Evolutionary conservation across 2,888 invertebrate species (phyloP).

Genomic region (Papilio elwesi): DNA sequence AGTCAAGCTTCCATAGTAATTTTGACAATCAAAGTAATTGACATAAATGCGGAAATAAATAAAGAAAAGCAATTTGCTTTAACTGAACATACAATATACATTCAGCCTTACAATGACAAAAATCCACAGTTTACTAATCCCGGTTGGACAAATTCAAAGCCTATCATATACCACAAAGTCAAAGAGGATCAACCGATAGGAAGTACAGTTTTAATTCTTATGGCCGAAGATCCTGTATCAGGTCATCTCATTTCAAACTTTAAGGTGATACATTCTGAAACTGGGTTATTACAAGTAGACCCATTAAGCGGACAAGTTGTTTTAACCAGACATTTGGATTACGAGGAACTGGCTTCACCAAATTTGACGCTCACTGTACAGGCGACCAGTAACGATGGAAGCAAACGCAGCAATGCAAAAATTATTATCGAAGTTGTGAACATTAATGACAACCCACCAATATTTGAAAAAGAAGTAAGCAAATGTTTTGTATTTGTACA

Average conservation of each 20-base stretch:
- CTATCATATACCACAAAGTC: conserved; percentile 86
- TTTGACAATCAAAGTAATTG: conserved; percentile 88
- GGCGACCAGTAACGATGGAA: conserved; percentile 80
- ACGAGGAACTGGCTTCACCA: conserved; percentile 87
- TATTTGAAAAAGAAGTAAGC: conserved; percentile 86
- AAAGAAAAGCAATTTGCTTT: conserved; percentile 86
- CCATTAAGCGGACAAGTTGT: conserved; percentile 90
- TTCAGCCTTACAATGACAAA: conserved; percentile 90
- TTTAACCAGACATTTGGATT: conserved; percentile 89
- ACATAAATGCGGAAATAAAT: conserved; percentile 87
- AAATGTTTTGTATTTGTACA: not conserved
- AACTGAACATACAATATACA: conserved; percentile 89
- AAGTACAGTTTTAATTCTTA: conserved; percentile 87
- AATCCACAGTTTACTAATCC: conserved; percentile 89
- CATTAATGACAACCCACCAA: conserved; percentile 91
- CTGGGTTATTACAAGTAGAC: conserved; percentile 83
- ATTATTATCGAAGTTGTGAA: conserved; percentile 89
- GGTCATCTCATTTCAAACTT: conserved; percentile 86
- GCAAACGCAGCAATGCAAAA: conserved; percentile 86
- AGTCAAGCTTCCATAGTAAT: conserved; percentile 90
- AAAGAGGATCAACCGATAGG: conserved; percentile 91
- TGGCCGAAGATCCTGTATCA: conserved; percentile 88
- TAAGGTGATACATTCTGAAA: conserved; percentile 82
- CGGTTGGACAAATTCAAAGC: conserved; percentile 89
- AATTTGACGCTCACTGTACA: conserved; percentile 84